Evolutionary conservation across 2,113 vertebrate species (phyloP), one percentile per base, ranked within the genome.

Genomic region (Astatotilapia flaviijosephi): DNA sequence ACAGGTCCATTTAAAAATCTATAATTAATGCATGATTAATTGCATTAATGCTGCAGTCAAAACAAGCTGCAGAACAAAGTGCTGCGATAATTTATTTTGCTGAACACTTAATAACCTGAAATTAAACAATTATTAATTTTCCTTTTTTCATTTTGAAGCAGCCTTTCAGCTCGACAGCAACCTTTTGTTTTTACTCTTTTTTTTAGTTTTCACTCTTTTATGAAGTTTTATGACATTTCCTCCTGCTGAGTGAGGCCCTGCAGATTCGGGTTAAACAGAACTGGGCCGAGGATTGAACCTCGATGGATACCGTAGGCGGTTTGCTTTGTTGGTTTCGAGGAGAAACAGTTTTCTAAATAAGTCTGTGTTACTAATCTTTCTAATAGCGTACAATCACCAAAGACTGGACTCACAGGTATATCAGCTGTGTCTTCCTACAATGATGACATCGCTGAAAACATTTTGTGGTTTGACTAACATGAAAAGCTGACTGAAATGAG

Each of bases 1-100:
- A 10, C 13, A 70, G n/a, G 5, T 23, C n/a, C 0, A 0, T 23
- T 13, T 10, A 60, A 60, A 60, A 3, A 60, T 31, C 0, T 6
- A 33, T 60, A 60, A 60, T 31, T 60, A 2, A 60, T 60, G 56
- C 5, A 60, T 31, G 0, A 31, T 60, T 60, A 2, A 28, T 28
- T 28, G 26, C 26, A 28, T 28, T 28, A 28, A 28, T 42, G 40
- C 40, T 42, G 40, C 5, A 40, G 0, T 14, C 35, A 23, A 13
- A 33, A 33, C 15, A 62, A 62, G 9, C 28, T 68, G 35, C 5
- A 40, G 62, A 19, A 33, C 28, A 62, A 62, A 62, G 9, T 19
- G 5, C 51, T 53, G n/a, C 11, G 14, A 33, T 60, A 0, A 60
- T 60, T 33, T 4, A 33, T 19, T 60, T 60, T 7, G 15, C 1